These are phyloP conservation scores for Pantherophis guttatus DNA, from an alignment of 2,113 vertebrate genomes.

Conservation along the genomic window DNA sequence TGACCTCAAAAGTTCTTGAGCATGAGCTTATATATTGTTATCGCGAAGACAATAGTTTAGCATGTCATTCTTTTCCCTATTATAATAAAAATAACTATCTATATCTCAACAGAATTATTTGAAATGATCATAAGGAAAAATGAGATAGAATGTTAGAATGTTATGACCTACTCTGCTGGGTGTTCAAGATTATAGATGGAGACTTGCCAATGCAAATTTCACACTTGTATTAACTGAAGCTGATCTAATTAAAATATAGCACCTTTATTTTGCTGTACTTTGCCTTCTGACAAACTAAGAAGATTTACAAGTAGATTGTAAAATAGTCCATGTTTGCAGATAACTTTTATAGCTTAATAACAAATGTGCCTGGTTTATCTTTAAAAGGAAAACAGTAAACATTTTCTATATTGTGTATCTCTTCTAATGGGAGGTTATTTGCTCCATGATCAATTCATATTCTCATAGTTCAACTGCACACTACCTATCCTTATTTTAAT, in stretches of 20 bases:
- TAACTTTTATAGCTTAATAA: constrained; percentile 23
- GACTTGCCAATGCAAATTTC: neutral
- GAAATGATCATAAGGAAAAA: neutral
- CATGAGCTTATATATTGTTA: neutral
- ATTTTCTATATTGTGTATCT: neutral
- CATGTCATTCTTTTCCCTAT: neutral
- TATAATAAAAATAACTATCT: neutral
- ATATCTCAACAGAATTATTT: neutral
- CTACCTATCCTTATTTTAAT: neutral
- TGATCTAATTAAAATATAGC: constrained; percentile 22
- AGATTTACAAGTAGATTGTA: neutral
- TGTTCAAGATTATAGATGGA: neutral
- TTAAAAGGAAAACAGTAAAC: neutral
- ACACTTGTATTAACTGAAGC: neutral
- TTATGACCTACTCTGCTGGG: neutral
- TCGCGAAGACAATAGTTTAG: neutral
- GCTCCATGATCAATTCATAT: neutral
- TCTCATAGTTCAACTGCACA: neutral
- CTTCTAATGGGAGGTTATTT: neutral
- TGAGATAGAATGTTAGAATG: neutral
- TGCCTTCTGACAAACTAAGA: neutral
- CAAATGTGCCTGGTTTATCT: neutral
- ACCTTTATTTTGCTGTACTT: constrained; percentile 5
- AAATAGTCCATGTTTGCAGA: constrained; percentile 12
- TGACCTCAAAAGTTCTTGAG: neutral